Percentiles rank a stretch among this genome's conserved stretches.
Conservation (phyloP, 2,113 vertebrate genomes). For the Ceuthmochares aereus region DNA sequence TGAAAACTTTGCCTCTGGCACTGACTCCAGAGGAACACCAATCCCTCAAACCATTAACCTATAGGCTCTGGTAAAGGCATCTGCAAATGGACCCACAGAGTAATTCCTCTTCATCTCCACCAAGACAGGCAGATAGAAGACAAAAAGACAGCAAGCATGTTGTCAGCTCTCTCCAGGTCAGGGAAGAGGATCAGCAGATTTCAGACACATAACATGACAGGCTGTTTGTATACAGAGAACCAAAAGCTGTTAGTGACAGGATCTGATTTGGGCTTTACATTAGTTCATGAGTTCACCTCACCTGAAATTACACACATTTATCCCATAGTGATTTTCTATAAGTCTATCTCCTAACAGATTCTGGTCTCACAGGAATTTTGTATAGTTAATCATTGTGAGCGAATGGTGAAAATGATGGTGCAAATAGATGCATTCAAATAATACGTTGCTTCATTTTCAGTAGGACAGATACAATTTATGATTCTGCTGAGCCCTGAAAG, state of each 20-base stretch:
- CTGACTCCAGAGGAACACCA: not conserved
- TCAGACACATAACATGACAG: not conserved
- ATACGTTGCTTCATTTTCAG: not conserved
- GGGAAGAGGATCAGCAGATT: not conserved
- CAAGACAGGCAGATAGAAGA: not conserved
- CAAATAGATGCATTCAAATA: not conserved
- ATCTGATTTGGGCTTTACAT: not conserved
- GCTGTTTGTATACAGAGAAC: not conserved
- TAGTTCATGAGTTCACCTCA: not conserved
- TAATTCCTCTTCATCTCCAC: not conserved
- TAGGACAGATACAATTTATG: not conserved
- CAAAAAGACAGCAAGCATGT: not conserved
- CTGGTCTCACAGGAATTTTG: not conserved
- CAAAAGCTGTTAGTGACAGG: not conserved
- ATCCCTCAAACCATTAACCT: not conserved
- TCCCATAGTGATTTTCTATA: not conserved
- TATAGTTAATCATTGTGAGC: not conserved
- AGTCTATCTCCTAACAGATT: not conserved
- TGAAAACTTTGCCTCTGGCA: not conserved
- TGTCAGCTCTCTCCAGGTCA: not conserved
- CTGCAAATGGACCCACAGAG: not conserved
- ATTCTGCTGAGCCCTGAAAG: not conserved
- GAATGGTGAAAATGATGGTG: not conserved
- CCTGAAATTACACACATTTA: not conserved
- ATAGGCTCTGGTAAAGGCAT: not conserved